Conservation (phyloP, 2,113 vertebrate genomes). For the Proteles cristata region DNA sequence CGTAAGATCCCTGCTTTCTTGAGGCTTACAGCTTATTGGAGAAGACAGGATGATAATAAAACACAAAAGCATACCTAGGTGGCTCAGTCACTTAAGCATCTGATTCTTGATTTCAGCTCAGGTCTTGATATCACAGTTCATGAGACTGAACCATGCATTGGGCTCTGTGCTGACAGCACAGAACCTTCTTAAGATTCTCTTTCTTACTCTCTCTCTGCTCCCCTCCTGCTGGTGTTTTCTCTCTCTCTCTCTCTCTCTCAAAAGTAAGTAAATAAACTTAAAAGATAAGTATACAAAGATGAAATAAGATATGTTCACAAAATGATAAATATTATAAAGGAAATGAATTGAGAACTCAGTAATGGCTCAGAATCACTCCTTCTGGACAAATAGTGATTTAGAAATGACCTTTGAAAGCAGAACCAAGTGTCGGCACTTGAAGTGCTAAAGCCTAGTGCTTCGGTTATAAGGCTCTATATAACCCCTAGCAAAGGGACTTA, state of each 20-base stretch:
- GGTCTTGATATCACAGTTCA: too few relatives aligned
- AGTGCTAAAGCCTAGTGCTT: neutral
- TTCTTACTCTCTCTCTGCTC: too few relatives aligned
- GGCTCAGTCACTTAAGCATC: too few relatives aligned
- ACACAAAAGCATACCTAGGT: neutral
- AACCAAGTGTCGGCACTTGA: neutral
- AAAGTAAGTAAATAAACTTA: too few relatives aligned
- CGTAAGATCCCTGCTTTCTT: neutral
- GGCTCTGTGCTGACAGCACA: too few relatives aligned
- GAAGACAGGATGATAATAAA: neutral
- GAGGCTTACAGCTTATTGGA: neutral
- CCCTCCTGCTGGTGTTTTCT: too few relatives aligned
- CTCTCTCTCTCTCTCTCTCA: too few relatives aligned
- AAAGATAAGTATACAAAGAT: neutral
- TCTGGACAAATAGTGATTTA: neutral
- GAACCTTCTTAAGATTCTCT: too few relatives aligned
- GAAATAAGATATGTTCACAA: neutral
- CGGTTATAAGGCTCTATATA: neutral
- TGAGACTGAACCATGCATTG: too few relatives aligned
- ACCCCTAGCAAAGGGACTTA: neutral
- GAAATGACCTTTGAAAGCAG: neutral
- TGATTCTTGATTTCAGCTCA: too few relatives aligned
- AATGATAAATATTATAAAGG: neutral
- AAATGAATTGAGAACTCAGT: neutral
- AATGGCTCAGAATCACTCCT: neutral